Percentiles rank a stretch among this genome's conserved stretches.
Conservation (phyloP, 2,888 invertebrate genomes). For the Hyalella azteca region DNA sequence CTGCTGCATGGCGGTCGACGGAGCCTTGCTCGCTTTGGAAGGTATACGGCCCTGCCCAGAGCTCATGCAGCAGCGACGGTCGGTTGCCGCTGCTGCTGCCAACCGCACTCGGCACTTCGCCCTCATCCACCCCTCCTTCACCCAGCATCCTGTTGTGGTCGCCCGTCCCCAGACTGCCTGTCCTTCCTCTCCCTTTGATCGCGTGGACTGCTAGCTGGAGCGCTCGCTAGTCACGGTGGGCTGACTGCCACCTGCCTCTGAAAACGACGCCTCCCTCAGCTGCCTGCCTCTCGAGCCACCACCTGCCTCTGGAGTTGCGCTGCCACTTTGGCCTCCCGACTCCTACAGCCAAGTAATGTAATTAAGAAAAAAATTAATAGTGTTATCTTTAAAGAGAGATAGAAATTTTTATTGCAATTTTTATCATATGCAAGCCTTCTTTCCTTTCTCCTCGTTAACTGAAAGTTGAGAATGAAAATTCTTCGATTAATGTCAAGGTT, state of each 20-base stretch:
- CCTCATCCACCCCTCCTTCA: not conserved
- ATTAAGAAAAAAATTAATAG: too few species aligned
- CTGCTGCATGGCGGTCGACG: not conserved
- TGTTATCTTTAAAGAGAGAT: too few species aligned
- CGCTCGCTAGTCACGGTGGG: conserved; percentile 26
- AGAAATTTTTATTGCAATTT: too few species aligned
- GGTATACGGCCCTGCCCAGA: conserved; percentile 24
- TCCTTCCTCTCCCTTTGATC: conserved; percentile 36
- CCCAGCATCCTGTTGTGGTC: conserved; percentile 7
- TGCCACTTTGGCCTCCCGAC: not conserved
- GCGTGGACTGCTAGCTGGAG: conserved; percentile 35
- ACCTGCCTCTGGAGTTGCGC: not conserved
- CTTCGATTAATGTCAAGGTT: too few species aligned
- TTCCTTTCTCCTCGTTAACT: too few species aligned
- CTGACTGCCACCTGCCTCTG: conserved; percentile 36
- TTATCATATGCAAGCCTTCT: too few species aligned
- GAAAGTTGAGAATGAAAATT: too few species aligned
- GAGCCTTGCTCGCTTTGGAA: too few species aligned
- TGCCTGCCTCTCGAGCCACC: not conserved
- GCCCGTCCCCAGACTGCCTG: conserved; percentile 13
- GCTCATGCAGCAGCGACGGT: too few species aligned
- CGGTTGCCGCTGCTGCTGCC: conserved; percentile 23
- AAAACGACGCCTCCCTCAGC: conserved; percentile 23
- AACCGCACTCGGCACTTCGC: conserved; percentile 24
- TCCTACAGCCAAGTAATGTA: too few species aligned